These are phyloP conservation scores for Simalia tracyae DNA, from an alignment of 2,797 vertebrate species.

Conservation along the genomic window DNA sequence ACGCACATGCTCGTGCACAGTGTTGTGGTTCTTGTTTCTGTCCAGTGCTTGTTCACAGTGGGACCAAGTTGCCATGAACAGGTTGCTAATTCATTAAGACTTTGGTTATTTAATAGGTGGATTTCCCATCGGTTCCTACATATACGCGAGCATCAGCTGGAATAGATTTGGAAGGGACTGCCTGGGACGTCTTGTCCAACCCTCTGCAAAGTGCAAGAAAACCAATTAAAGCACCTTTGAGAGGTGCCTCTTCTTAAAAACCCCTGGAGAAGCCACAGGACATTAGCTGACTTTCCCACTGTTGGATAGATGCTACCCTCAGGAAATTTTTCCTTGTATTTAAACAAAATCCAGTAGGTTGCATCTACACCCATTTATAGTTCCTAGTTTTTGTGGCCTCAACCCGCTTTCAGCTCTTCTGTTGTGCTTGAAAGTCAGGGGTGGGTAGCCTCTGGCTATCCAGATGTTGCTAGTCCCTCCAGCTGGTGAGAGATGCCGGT, in stretches of 20 bases:
- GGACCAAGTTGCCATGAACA: accelerated
- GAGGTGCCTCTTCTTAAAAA: background rate
- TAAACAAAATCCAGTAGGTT: too few species aligned
- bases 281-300: background rate
- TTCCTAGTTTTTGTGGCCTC: too few species aligned
- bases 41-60: background rate
- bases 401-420: too few species aligned
- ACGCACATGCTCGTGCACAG: too few species aligned
- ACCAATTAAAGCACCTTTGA: background rate
- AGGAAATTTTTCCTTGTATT: too few species aligned
- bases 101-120: background rate
- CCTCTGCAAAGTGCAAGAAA: background rate
- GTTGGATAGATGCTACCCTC: too few species aligned
- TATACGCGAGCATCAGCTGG: background rate
- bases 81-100: background rate
- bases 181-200: background rate
- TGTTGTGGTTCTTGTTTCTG: constrained; percentile 19
- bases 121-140: background rate
- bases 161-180: background rate
- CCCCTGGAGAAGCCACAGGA: background rate
- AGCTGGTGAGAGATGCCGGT: too few species aligned
- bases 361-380: too few species aligned
- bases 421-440: too few species aligned
- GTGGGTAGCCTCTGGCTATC: too few species aligned
- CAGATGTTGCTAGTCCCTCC: too few species aligned